Evolutionary conservation across 2,797 vertebrate genomes (phyloP).

Genomic region (Halcyon leucocephala): DNA sequence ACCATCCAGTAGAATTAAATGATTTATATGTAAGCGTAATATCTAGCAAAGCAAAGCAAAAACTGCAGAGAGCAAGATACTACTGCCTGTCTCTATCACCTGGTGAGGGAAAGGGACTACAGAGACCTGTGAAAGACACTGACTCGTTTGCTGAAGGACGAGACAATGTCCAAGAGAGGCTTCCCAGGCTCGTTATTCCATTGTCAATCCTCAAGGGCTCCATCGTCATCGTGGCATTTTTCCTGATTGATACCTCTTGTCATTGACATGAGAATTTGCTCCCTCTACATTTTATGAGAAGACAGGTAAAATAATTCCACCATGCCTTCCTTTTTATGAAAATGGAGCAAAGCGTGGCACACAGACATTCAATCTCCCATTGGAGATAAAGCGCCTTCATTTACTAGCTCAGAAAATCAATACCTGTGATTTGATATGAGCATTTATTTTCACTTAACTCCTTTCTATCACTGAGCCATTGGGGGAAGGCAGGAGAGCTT

Average conservation of each 20-base stretch:
- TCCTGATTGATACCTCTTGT: constrained; percentile 42
- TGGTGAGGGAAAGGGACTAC: background rate
- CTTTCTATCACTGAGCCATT: constrained; percentile 67
- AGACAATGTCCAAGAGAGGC: background rate
- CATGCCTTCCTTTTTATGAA: constrained; percentile 72
- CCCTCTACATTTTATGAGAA: constrained; percentile 52
- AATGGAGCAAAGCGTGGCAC: constrained; percentile 67
- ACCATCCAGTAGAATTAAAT: constrained; percentile 12
- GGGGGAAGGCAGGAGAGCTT: constrained; percentile 60
- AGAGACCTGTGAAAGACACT: background rate
- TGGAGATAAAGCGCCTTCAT: constrained; percentile 74
- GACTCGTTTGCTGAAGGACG: background rate
- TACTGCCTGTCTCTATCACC: background rate
- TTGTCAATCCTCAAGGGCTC: background rate
- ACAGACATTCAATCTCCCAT: constrained; percentile 72
- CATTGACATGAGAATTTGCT: constrained; percentile 50
- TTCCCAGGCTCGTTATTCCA: background rate
- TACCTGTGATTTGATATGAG: constrained; percentile 76
- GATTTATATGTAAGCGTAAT: background rate
- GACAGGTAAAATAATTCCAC: constrained; percentile 68
- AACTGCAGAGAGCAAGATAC: background rate
- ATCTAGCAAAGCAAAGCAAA: constrained; percentile 19
- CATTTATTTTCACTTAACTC: constrained; percentile 77
- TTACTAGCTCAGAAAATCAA: constrained; percentile 76
- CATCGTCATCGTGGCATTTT: background rate